These are phyloP conservation scores for Drosophila mayaguana DNA, from an alignment of 2,888 invertebrate genomes.

Conservation along the genomic window DNA sequence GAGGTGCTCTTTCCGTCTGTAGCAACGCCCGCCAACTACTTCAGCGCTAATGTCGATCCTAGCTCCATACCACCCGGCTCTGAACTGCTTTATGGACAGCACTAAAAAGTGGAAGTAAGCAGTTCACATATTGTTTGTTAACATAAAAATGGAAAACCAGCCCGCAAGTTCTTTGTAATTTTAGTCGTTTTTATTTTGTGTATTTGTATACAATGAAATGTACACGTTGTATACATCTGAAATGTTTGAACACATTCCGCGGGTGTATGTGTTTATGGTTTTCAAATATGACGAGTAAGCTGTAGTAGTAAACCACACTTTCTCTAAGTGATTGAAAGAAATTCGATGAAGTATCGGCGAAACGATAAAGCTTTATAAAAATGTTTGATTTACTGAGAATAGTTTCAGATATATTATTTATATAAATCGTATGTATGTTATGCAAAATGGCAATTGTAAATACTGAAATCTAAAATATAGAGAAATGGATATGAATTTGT, in stretches of 20 bases:
- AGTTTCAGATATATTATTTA: constrained; percentile 75
- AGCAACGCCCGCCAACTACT: constrained; percentile 88
- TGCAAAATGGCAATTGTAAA: constrained; percentile 67
- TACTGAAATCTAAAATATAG: constrained; percentile 67
- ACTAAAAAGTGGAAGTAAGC: constrained; percentile 74
- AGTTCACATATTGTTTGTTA: constrained; percentile 23
- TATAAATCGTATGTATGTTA: constrained; percentile 58
- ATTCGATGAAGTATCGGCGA: constrained; percentile 34
- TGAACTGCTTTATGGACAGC: constrained; percentile 87
- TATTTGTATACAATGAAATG: too few relatives aligned
- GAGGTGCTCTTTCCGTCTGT: constrained; percentile 67
- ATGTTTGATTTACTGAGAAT: constrained; percentile 59
- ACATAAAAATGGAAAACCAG: neutral
- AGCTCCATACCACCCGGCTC: constrained; percentile 87
- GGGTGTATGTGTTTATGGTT: constrained; percentile 38
- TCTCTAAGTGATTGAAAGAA: constrained; percentile 28
- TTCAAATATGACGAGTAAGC: constrained; percentile 12
- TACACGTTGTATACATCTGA: constrained; percentile 7
- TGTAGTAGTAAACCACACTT: constrained; percentile 21
- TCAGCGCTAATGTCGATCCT: constrained; percentile 86
- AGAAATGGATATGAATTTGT: constrained; percentile 32
- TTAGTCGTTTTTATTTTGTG: constrained; percentile 46
- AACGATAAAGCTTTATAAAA: constrained; percentile 64
- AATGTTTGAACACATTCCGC: constrained; percentile 59
- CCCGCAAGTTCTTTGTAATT: constrained; percentile 5